Conservation (phyloP, 2,888 invertebrate genomes). For the Xylophagus ater region DNA sequence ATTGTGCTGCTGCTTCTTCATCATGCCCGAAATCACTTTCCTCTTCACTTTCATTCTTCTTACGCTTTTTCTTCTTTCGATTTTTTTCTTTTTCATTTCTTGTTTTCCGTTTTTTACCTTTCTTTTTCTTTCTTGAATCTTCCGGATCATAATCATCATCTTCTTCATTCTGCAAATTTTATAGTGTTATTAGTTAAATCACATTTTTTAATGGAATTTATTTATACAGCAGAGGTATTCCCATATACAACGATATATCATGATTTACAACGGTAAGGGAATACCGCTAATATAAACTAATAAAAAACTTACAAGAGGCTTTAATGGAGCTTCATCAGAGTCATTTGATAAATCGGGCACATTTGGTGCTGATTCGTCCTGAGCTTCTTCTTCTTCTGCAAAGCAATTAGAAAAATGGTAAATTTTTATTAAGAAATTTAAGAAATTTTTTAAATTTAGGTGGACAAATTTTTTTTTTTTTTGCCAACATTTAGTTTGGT, state of each 20-base stretch:
- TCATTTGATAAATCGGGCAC: conserved; percentile 36
- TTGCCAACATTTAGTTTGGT: background rate
- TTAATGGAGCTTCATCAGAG: conserved; percentile 34
- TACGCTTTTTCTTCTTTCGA: conserved; percentile 89
- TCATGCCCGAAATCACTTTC: conserved; percentile 66
- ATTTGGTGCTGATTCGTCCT: conserved; percentile 30
- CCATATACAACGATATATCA: too few relatives aligned
- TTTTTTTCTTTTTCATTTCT: conserved; percentile 85
- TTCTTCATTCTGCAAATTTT: conserved; percentile 48
- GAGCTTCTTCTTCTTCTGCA: conserved; percentile 35
- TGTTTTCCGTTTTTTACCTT: conserved; percentile 88
- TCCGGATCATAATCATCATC: conserved; percentile 82
- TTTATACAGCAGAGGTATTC: too few relatives aligned
- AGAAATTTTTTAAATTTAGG: background rate
- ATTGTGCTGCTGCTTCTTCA: conserved; percentile 59
- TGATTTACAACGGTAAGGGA: background rate
- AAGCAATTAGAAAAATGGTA: conserved; percentile 4
- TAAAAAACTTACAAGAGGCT: conserved; percentile 31
- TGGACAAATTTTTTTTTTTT: background rate
- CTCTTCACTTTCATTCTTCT: conserved; percentile 85
- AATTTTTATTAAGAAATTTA: background rate
- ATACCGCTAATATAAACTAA: background rate
- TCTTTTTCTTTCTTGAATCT: conserved; percentile 76
- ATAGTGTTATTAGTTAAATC: background rate
- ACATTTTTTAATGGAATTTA: background rate